phyloP scores from a whole-genome alignment of 2,797 vertebrate species.

The Masticophis lateralis region DNA sequence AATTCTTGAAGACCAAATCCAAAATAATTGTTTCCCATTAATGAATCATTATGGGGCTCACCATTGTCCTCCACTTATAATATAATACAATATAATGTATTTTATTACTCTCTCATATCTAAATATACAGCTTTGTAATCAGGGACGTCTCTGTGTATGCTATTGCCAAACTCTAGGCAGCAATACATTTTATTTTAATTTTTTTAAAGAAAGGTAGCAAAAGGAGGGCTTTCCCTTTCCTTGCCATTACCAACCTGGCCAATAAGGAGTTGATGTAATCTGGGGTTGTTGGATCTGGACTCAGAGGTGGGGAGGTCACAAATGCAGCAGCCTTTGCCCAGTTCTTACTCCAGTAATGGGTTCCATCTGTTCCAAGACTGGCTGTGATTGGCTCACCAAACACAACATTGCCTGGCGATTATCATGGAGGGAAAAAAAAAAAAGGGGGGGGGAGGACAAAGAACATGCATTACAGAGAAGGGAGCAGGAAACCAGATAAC shows the following conservation, averaged over 20 bases:
- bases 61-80: not conserved
- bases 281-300: conserved; percentile 95
- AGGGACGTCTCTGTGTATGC: no score
- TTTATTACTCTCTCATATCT: not conserved
- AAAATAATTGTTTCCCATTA: not conserved
- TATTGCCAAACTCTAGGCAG: not conserved
- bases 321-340: conserved; percentile 98
- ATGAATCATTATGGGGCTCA: not conserved
- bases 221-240: not conserved
- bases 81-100: no score
- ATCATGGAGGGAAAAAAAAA: not conserved
- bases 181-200: not conserved
- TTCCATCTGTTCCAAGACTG: conserved; percentile 94
- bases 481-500: not conserved
- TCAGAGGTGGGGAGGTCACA: conserved; percentile 93
- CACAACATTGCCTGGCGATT: conserved; percentile 86
- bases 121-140: not conserved
- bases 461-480: not conserved
- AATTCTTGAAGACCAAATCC: not conserved
- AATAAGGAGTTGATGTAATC: conserved; percentile 95
- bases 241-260: conserved; percentile 81
- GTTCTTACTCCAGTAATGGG: conserved; percentile 99
- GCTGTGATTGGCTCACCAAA: conserved; percentile 96
- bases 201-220: not conserved
- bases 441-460: not conserved